Evolutionary conservation across 2,888 invertebrate species (phyloP).

Genomic region (Athalia rosae): DNA sequence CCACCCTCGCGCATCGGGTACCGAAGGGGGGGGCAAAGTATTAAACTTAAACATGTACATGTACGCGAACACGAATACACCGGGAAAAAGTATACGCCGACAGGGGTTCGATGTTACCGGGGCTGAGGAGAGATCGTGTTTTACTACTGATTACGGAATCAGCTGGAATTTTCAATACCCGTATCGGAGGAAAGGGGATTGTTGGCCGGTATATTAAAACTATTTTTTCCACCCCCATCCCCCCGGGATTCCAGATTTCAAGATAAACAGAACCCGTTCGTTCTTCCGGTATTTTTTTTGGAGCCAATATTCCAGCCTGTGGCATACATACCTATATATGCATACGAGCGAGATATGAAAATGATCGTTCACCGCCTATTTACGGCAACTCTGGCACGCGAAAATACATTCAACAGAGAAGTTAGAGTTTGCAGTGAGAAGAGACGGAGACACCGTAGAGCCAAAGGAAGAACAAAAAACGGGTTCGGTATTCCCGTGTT

Average conservation of each 20-base stretch:
- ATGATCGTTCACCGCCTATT: neutral
- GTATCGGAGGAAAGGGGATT: neutral
- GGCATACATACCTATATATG: no score
- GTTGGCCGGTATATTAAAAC: no score
- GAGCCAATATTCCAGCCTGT: neutral
- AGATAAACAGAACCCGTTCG: neutral
- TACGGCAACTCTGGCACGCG: no score
- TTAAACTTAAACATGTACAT: no score
- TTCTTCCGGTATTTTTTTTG: neutral
- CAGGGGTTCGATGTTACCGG: neutral
- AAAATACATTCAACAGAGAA: neutral
- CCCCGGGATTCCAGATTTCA: neutral
- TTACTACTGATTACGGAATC: slow-evolving; percentile 4
- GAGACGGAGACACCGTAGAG: no score
- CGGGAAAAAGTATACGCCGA: no score
- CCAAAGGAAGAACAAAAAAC: no score
- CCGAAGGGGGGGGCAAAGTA: neutral
- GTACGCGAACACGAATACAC: no score
- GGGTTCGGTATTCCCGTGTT: neutral
- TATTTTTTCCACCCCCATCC: no score
- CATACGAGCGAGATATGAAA: neutral
- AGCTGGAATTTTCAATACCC: neutral
- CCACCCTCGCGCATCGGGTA: neutral
- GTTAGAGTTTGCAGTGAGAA: neutral
- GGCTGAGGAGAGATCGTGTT: neutral